Evolutionary conservation across 1,140 invertebrate genomes (phyloP), one percentile per base, ranked within the genome.

Genomic region (Yoshiicerus persimilis): DNA sequence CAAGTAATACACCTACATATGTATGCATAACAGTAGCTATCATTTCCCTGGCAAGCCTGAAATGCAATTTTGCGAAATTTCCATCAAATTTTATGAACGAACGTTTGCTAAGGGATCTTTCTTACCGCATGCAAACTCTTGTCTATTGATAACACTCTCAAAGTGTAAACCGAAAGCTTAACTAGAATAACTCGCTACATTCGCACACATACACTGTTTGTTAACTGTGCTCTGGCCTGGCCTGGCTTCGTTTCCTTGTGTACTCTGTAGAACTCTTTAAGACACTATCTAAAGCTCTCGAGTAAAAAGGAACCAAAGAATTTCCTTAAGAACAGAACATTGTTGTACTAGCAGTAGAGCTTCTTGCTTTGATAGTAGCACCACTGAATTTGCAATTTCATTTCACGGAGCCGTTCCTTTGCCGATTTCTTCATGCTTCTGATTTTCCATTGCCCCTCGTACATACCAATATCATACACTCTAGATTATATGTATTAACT

Each of bases 401-500:
- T 84, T 84, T 84, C 83, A 84, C 83, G 83, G 83, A 47, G 75
- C 83, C 83, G 38, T 84, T 84, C 83, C 83, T 84, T 34, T 84
- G n/a, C 20, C 83, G 38, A 84, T 62, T 41, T 84, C 83, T 84
- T 84, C 75, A 80, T 80, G 75, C 32, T 80, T n/a, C 32, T 80
- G 75, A 80, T 80, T 80, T 80, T 36, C 30, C 75, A 38, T 10
- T 27, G 10, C 27, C 27, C 66, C 41, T 47, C 25, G 62, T 25
- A 23, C 20, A 64, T 64, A 64, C n/a, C 62, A n/a, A n/a, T n/a
- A n/a, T n/a, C 38, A 39, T 11, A 39, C 13, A 56, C 16, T 20
- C 47, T 56, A n/a, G 5, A n/a, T 25, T 64, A 64, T 23, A 64
- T 27, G 20, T 30, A 70, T 27, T 70, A 30, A 70, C 25, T 27